Evolutionary conservation across 2,113 vertebrate genomes (phyloP).

Genomic region (Syrmaticus mikado): DNA sequence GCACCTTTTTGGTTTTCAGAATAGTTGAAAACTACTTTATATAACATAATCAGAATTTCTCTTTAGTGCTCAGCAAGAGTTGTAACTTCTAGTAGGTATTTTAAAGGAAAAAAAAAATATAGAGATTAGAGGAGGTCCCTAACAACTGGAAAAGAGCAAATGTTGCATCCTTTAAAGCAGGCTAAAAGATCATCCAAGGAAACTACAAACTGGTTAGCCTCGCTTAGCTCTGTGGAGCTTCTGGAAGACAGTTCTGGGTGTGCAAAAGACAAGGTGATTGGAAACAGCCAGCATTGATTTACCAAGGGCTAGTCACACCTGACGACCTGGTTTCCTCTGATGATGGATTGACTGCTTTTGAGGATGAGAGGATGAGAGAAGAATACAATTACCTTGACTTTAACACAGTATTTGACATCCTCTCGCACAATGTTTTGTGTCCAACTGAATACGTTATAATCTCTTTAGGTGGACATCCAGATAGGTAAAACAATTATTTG

Average conservation of each 20-base stretch:
- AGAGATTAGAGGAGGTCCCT: not conserved
- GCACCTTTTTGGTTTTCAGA: not conserved
- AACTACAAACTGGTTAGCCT: too few relatives aligned
- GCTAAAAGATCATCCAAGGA: not conserved
- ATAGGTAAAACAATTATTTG: not conserved
- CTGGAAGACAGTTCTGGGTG: not conserved
- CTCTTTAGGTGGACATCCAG: not conserved
- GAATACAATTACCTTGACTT: not conserved
- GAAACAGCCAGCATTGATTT: not conserved
- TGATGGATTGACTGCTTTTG: not conserved
- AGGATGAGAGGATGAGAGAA: not conserved
- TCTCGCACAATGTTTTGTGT: too few relatives aligned
- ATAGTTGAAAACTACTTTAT: not conserved
- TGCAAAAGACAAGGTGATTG: not conserved
- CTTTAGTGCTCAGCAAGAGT: not conserved
- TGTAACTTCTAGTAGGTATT: not conserved
- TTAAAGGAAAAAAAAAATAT: not conserved
- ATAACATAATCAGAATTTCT: not conserved
- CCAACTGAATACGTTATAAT: not conserved
- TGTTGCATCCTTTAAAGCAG: not conserved
- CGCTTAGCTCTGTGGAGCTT: not conserved
- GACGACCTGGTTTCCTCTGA: too few relatives aligned
- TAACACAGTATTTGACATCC: not conserved
- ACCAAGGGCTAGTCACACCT: not conserved
- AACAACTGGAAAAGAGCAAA: not conserved